A percentile compares a stretch with the other conserved stretches of the same genome.
Conservation (phyloP, 2,113 vertebrate genomes). For the Sphaerodactylus townsendi region DNA sequence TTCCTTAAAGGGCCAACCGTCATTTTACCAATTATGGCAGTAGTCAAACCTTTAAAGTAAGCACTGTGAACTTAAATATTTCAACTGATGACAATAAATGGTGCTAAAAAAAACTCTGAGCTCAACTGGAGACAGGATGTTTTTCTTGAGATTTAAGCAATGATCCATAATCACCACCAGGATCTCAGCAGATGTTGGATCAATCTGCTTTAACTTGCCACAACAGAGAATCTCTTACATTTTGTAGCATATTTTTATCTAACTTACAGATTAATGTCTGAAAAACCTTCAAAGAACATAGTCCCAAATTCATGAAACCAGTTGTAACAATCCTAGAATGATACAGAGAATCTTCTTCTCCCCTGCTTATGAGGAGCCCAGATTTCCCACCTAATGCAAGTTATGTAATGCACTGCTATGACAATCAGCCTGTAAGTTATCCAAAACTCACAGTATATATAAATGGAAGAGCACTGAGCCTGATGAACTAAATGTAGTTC, state of each 20-base stretch:
- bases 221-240: not conserved
- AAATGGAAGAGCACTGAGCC: not conserved
- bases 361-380: not conserved
- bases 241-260: not conserved
- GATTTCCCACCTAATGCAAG: not conserved
- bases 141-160: not conserved
- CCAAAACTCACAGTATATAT: not conserved
- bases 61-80: fast-evolving
- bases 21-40: not conserved
- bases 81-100: not conserved
- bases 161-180: not conserved
- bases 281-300: not conserved
- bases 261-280: not conserved
- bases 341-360: not conserved
- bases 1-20: not conserved
- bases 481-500: not conserved
- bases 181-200: not conserved
- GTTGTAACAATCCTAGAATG: not conserved
- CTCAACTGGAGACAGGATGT: not conserved
- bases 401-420: not conserved
- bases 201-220: not conserved
- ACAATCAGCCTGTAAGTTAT: not conserved
- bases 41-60: not conserved
- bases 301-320: not conserved
- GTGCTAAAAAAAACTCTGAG: not conserved